Evolutionary conservation across 2,113 vertebrate species (phyloP).

Genomic region (Cacatua alba): DNA sequence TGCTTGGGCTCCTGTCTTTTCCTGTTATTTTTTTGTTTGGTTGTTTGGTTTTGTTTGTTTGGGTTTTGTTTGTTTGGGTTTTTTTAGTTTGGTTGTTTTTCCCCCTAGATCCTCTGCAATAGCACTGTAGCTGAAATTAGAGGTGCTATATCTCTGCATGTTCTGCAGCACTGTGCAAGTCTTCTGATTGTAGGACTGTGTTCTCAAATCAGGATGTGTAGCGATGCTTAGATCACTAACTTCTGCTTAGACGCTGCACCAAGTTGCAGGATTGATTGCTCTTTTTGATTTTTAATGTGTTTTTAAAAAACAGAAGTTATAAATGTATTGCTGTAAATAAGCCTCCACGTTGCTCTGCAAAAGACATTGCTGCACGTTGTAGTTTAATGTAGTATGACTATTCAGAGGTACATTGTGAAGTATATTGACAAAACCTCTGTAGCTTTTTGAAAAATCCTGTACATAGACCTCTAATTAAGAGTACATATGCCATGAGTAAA

Average conservation of each 20-base stretch:
- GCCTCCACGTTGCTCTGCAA: not conserved
- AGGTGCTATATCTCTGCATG: not conserved
- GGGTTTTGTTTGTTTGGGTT: too few species aligned
- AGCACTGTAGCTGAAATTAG: not conserved
- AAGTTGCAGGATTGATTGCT: not conserved
- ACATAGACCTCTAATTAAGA: not conserved
- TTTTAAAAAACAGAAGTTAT: not conserved
- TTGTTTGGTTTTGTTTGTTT: not conserved
- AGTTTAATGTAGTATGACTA: not conserved
- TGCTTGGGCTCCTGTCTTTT: not conserved
- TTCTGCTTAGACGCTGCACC: not conserved
- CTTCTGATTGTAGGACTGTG: not conserved
- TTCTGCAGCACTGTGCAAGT: not conserved
- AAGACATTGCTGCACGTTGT: not conserved
- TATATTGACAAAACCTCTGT: not conserved
- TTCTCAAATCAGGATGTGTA: rapidly evolving
- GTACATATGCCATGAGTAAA: conserved; percentile 9
- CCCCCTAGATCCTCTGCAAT: not conserved
- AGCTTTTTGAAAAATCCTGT: not conserved
- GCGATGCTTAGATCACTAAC: not conserved
- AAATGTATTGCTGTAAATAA: not conserved
- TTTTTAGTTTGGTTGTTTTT: not conserved
- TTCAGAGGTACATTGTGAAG: not conserved
- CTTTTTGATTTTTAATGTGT: not conserved
- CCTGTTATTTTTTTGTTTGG: not conserved